Evolutionary conservation across 2,888 invertebrate species (phyloP), one percentile per base, ranked within the genome.

Genomic region (Apocheima hispidaria): DNA sequence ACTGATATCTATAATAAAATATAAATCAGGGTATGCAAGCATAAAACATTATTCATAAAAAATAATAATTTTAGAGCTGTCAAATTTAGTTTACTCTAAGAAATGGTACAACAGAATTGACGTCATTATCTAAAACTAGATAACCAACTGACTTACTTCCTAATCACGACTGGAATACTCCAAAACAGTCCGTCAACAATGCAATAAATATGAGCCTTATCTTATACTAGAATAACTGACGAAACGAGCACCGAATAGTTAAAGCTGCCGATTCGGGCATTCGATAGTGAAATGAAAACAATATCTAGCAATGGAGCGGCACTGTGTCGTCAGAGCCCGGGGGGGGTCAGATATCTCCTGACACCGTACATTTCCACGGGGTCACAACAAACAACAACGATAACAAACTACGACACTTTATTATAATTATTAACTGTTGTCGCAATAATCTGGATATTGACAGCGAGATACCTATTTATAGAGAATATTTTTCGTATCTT

Each of bases 291-390:
- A 64, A 67, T 59, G 75, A 73, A 75, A 81, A 77, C 69, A 78
- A 56, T 56, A 68, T 75, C 83, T 53, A 54, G 55, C 43, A 90
- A 90, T 78, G 59, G 62, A 20, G 50, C 54, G 33, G 59, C 54
- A 53, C 38, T 71, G 69, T 89, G 86, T 87, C 90, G 80, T 90
- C 90, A 91, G 75, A 69, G 68, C 68, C 50, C 62, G 77, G 74
- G 91, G 91, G n/a, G 90, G 91, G 87, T 86, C 90, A 88, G 74
- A 79, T 88, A 90, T 86, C 87, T 63, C 58, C 66, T 84, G 87
- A 85, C 80, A 73, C 68, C 76, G 90, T 88, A 90, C 79, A 83
- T 86, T 91, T 91, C 91, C 91, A 90, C 81, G 78, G 77, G 82
- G 75, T 78, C 75, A 75, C 66, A 74, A 77, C 77, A 81, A 86